Percentiles rank a stretch among this genome's conserved stretches.
phyloP scores from a whole-genome alignment of 2,797 vertebrate species.

The Decapterus maruadsi region DNA sequence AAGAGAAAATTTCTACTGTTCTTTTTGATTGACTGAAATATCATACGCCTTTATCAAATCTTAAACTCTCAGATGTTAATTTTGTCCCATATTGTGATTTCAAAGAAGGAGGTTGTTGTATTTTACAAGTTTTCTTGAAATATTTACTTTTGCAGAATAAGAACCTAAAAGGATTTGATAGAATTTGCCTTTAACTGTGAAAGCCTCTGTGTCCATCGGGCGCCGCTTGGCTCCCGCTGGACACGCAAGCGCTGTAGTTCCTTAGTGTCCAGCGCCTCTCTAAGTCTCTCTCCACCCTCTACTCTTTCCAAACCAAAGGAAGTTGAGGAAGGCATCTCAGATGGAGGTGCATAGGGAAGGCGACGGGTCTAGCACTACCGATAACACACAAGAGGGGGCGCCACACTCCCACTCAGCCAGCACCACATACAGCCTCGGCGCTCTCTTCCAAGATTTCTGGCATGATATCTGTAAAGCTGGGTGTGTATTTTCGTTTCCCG shows the following conservation, averaged over 20 bases:
- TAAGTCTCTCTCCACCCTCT: slow-evolving; percentile 81
- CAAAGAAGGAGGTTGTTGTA: background rate
- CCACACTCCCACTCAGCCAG: slow-evolving; percentile 90
- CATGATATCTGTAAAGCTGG: slow-evolving; percentile 98
- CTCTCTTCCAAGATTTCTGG: slow-evolving; percentile 98
- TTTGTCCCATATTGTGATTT: background rate
- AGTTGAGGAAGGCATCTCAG: slow-evolving; percentile 98
- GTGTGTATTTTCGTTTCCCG: slow-evolving; percentile 93
- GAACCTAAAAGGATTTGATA: slow-evolving; percentile 20
- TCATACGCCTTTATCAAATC: background rate
- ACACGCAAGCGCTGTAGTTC: slow-evolving; percentile 41
- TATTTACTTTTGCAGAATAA: slow-evolving; percentile 38
- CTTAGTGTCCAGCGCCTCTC: slow-evolving; percentile 37
- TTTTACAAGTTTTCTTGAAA: background rate
- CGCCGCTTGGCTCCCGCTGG: slow-evolving; percentile 28
- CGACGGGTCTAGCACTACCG: slow-evolving; percentile 99
- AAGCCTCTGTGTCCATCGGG: slow-evolving; percentile 47
- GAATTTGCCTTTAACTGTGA: slow-evolving; percentile 19
- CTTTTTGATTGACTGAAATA: background rate
- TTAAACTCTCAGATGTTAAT: background rate
- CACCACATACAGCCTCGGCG: slow-evolving; percentile 90
- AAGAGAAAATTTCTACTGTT: background rate
- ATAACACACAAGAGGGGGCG: slow-evolving; percentile 96
- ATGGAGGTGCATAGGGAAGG: slow-evolving; percentile 99
- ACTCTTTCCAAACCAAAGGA: slow-evolving; percentile 94